phyloP scores from a whole-genome alignment of 2,797 vertebrate genomes.

The Typhlichthys subterraneus region DNA sequence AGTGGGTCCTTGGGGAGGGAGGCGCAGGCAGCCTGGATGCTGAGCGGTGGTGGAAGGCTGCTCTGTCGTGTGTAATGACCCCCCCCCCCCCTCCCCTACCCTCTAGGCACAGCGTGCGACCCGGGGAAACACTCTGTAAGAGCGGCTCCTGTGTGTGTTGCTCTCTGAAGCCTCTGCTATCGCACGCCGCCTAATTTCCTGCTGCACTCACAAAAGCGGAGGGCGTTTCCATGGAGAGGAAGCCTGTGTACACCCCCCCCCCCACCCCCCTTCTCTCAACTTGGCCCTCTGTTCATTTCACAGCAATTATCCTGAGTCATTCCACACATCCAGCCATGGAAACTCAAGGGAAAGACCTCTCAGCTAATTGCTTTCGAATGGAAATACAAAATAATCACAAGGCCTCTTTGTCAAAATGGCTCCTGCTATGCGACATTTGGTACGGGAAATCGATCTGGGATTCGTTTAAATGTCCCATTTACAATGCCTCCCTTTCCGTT shows the following conservation, averaged over 20 bases:
- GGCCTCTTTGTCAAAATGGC: constrained; percentile 70
- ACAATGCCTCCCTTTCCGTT: constrained; percentile 54
- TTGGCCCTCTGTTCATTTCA: constrained; percentile 76
- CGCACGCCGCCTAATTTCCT: constrained; percentile 73
- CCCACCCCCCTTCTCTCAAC: constrained; percentile 57
- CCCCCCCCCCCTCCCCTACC: constrained; percentile 42
- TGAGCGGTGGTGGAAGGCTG: constrained; percentile 36
- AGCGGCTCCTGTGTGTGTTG: constrained; percentile 64
- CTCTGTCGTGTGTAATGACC: constrained; percentile 69
- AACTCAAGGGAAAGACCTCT: constrained; percentile 70
- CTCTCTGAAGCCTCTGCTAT: constrained; percentile 71
- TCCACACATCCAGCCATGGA: constrained; percentile 66
- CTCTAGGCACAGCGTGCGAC: constrained; percentile 55
- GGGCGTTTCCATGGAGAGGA: constrained; percentile 76
- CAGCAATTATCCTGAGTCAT: constrained; percentile 77
- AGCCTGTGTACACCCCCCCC: constrained; percentile 55
- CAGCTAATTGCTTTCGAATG: constrained; percentile 77
- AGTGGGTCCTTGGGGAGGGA: too few relatives aligned
- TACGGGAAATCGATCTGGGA: constrained; percentile 62
- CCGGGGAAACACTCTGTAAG: constrained; percentile 71
- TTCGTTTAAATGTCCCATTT: constrained; percentile 68
- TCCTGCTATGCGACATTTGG: constrained; percentile 64
- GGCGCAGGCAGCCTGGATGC: background rate
- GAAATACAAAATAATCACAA: constrained; percentile 78
- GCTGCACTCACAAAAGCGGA: constrained; percentile 70